Evolutionary conservation across 2,888 invertebrate species (phyloP), one percentile per base, ranked within the genome.

Genomic region (Ommatoiulus sabulosus): DNA sequence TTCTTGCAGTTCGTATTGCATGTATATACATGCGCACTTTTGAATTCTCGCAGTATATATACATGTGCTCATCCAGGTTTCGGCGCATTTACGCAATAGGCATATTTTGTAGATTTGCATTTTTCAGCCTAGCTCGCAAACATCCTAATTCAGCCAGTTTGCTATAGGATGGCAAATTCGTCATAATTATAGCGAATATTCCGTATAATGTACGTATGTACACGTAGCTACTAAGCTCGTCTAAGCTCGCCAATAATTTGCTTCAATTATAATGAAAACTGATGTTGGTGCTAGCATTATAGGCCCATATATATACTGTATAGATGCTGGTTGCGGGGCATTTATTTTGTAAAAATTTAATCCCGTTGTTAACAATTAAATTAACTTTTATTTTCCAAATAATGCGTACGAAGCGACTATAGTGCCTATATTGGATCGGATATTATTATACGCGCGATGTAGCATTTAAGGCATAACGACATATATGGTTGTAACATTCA

Each of bases 211-310:
- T 17, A 72, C 24, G 24, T 80, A 80, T 80, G 63, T 63, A 20
- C n/a, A 12, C 35, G 15, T 7, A 12, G 12, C 35, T 15, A 35
- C 35, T 80, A 80, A 35, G 80, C 80, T 80, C 24, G 35, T 35
- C 80, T 72, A 72, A 72, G 72, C 72, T 72, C 8, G 72, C n/a
- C 24, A 35, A 80, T 80, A 80, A 80, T 80, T 80, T 80, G 35
- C 3, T 35, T 80, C 35, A 80, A 24, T 24, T 80, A 35, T 80
- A 80, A 80, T 80, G 80, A 80, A 80, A 80, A 80, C 80, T 80
- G 80, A 80, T 80, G 35, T 35, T 35, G 24, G 1, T 63, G 35
- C 80, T 3, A 15, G 80, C 35, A 15, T 35, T 80, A 35, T 10
- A 35, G 80, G 24, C 80, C 80, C 80, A 80, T 6, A 12, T 35